Conservation (phyloP, 1,140 invertebrate species). For the Eumaeus atala region DNA sequence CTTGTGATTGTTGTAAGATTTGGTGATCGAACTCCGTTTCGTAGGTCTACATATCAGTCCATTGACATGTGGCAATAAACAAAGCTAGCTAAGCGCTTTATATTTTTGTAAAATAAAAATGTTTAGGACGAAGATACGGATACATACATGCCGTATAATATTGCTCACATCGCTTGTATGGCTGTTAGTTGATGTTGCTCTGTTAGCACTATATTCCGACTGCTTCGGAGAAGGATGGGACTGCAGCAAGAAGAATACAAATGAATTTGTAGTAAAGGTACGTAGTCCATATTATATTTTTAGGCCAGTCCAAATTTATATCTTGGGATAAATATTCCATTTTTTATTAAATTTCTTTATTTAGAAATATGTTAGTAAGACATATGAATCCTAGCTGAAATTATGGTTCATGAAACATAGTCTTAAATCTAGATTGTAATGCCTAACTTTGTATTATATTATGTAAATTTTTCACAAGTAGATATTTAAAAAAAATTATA, state of each 20-base stretch:
- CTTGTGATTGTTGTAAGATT: conserved; percentile 11
- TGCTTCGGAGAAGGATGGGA: conserved; percentile 84
- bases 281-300: conserved; percentile 18
- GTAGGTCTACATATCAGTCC: conserved; percentile 39
- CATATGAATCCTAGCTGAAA: too few relatives aligned
- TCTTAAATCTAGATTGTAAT: too few relatives aligned
- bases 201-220: conserved; percentile 95
- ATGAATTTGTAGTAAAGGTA: conserved; percentile 72
- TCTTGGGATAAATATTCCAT: too few relatives aligned
- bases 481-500: too few relatives aligned
- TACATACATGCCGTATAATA: conserved; percentile 96
- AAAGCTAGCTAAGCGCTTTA: conserved; percentile 31
- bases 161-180: conserved; percentile 95
- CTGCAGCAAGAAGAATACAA: conserved; percentile 73
- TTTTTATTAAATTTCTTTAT: too few relatives aligned
- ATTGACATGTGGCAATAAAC: conserved; percentile 64
- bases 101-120: conserved; percentile 76
- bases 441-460: too few relatives aligned
- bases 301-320: too few relatives aligned
- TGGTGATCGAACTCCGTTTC: conserved; percentile 32
- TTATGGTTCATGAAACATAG: too few relatives aligned
- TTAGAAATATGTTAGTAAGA: too few relatives aligned
- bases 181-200: conserved; percentile 93
- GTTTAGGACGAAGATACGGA: conserved; percentile 90
- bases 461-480: too few relatives aligned